These are phyloP conservation scores for Zygaena filipendulae DNA, from an alignment of 2,888 invertebrate genomes.

Conservation along the genomic window DNA sequence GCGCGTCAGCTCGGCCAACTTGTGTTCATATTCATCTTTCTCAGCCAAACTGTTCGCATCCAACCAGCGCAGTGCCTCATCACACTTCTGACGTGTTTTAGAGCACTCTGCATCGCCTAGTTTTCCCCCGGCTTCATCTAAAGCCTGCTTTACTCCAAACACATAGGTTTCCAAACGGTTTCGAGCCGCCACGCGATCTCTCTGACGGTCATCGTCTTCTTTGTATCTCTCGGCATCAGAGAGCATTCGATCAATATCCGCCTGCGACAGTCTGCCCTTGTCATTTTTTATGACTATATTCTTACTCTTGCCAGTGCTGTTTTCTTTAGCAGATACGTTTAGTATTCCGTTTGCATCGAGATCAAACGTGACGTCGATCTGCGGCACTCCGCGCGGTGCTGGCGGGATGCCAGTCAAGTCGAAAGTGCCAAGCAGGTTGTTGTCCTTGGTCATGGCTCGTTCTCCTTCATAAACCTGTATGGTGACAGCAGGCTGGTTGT, in stretches of 20 bases:
- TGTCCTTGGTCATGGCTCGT: conserved; percentile 81
- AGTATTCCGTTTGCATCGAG: conserved; percentile 82
- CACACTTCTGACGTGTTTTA: conserved; percentile 58
- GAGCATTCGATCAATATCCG: conserved; percentile 86
- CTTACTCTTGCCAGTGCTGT: conserved; percentile 73
- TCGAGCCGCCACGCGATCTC: conserved; percentile 72
- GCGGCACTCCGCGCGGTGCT: conserved; percentile 73
- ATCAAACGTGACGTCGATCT: conserved; percentile 78
- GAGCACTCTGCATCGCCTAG: conserved; percentile 69
- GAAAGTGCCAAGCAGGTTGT: conserved; percentile 74
- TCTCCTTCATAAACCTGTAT: conserved; percentile 82
- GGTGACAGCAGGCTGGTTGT: conserved; percentile 80
- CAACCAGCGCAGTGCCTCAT: conserved; percentile 72
- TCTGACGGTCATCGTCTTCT: conserved; percentile 75
- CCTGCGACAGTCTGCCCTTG: conserved; percentile 82
- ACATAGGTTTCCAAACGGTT: conserved; percentile 78
- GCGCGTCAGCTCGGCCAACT: conserved; percentile 31
- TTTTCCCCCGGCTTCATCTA: conserved; percentile 68
- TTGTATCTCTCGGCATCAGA: conserved; percentile 78
- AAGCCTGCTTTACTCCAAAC: conserved; percentile 74
- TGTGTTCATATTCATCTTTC: conserved; percentile 74
- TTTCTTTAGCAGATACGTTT: conserved; percentile 82
- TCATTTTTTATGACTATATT: conserved; percentile 86
- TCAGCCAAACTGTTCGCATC: conserved; percentile 75
- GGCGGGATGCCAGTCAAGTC: conserved; percentile 75